These are phyloP conservation scores for Drosophila setifemur DNA, from an alignment of 1,140 invertebrate genomes.

Conservation along the genomic window DNA sequence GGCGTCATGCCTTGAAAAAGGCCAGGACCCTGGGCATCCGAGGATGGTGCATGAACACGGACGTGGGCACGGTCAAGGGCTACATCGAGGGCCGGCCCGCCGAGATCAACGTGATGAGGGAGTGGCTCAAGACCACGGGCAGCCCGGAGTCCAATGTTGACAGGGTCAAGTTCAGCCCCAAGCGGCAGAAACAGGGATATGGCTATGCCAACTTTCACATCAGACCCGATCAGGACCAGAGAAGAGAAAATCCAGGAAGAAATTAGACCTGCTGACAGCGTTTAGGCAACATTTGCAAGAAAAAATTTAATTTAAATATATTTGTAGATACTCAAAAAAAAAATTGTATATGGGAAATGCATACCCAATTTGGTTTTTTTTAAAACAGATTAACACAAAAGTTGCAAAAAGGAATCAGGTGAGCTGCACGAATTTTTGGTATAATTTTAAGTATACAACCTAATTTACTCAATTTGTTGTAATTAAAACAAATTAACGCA, in stretches of 20 bases:
- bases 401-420: too few species aligned
- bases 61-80: conserved; percentile 44
- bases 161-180: conserved; percentile 26
- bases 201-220: conserved; percentile 53
- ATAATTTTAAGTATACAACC: too few species aligned
- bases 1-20: conserved; percentile 41
- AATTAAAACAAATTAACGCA: too few species aligned
- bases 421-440: too few species aligned
- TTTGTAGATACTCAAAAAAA: neutral
- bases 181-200: conserved; percentile 27
- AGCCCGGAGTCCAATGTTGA: conserved; percentile 38
- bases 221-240: conserved; percentile 12
- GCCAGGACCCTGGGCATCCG: conserved; percentile 50
- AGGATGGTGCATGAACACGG: conserved; percentile 63
- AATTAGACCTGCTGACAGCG: neutral
- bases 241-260: too few species aligned
- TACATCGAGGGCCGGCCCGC: conserved; percentile 54
- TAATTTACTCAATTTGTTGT: too few species aligned
- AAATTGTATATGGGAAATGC: neutral
- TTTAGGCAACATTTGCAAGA: too few species aligned
- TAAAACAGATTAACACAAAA: too few species aligned
- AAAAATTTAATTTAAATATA: too few species aligned
- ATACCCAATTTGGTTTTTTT: neutral
- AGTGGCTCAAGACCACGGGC: conserved; percentile 59
- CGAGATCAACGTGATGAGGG: conserved; percentile 58